These are phyloP conservation scores for Acanthosepion esculentum DNA, from an alignment of 2,888 invertebrate species.

Conservation along the genomic window DNA sequence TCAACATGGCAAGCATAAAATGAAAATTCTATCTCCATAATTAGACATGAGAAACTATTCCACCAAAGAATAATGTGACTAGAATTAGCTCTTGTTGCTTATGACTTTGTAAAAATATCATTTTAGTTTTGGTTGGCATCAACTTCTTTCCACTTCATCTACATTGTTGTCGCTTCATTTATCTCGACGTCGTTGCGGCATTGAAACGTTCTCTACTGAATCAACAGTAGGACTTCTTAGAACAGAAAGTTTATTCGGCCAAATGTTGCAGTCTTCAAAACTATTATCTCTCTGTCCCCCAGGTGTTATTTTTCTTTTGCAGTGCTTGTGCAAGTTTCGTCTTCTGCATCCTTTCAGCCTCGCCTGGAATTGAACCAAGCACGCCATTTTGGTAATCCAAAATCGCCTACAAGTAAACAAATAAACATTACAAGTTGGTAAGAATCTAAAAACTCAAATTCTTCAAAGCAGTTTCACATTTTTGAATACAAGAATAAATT, in stretches of 20 bases:
- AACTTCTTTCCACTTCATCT: not conserved
- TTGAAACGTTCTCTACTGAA: not conserved
- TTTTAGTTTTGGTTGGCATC: not conserved
- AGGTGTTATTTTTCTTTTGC: conserved; percentile 55
- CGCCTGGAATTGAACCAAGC: conserved; percentile 60
- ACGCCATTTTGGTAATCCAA: conserved; percentile 63
- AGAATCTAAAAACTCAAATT: no score
- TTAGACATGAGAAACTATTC: not conserved
- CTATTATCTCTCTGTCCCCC: conserved; percentile 41
- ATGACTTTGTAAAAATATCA: not conserved
- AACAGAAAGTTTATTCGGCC: not conserved
- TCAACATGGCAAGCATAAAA: no score
- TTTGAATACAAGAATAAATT: no score
- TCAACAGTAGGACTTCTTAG: not conserved
- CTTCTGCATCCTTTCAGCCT: conserved; percentile 57
- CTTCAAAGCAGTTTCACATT: no score
- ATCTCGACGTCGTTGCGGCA: not conserved
- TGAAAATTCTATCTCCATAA: no score
- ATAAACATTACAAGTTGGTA: not conserved
- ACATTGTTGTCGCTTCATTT: not conserved
- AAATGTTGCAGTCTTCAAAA: not conserved
- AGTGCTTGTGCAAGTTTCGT: conserved; percentile 58
- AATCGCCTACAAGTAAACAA: conserved; percentile 58
- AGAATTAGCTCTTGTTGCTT: not conserved
- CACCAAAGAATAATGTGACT: not conserved